Percentiles rank a stretch among this genome's conserved stretches.
Conservation (phyloP, 2,888 invertebrate species). For the Tiliacea aurago region DNA sequence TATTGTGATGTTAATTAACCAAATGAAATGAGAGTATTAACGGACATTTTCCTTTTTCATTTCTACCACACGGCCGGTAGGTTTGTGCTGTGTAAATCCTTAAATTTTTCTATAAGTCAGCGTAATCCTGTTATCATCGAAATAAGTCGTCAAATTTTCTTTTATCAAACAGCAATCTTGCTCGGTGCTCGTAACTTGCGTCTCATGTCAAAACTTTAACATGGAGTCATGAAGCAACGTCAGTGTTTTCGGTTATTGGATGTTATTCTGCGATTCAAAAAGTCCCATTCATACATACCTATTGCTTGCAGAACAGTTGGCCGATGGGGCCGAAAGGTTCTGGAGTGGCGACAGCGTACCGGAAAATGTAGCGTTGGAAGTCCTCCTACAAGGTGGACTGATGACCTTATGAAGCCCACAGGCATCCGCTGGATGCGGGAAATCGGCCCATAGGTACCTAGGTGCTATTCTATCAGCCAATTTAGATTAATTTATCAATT, state of each 20-base stretch:
- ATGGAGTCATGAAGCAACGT: conserved; percentile 34
- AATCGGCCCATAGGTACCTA: neutral
- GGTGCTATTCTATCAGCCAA: no score
- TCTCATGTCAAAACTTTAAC: conserved; percentile 61
- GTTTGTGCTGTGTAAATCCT: neutral
- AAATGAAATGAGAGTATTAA: neutral
- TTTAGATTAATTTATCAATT: no score
- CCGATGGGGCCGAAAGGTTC: no score
- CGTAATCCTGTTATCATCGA: conserved; percentile 52
- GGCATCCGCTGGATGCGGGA: no score
- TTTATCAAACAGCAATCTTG: conserved; percentile 64
- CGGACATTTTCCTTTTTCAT: neutral
- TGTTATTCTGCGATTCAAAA: no score
- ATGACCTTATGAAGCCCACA: no score
- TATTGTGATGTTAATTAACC: neutral
- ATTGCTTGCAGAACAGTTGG: no score
- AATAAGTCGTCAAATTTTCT: conserved; percentile 65
- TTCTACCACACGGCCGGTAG: neutral
- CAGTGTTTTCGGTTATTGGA: neutral
- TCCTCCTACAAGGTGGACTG: no score
- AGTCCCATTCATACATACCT: no score
- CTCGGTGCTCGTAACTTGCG: conserved; percentile 49
- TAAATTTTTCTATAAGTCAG: conserved; percentile 22
- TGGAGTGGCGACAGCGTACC: no score
- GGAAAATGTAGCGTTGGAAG: no score